Evolutionary conservation across 37 sponge, comb jelly and placozoan genomes (phyloP), one percentile per base, ranked within the genome.

Genomic region (Spongia lamella): DNA sequence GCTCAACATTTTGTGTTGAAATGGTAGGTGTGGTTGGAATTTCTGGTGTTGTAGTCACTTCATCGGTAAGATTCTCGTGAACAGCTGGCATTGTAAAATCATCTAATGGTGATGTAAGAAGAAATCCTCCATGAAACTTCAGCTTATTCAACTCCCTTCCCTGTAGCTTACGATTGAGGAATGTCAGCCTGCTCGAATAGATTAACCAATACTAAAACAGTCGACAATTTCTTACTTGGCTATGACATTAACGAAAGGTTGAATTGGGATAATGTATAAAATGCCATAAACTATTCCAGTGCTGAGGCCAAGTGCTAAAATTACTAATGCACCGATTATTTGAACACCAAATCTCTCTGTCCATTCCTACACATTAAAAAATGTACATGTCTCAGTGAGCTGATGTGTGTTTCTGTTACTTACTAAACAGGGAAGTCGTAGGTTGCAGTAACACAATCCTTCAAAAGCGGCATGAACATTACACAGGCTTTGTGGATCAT

Each of bases 401-500:
- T 43, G 35, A 24, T 4, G 0, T 11, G 15, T 27, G 2, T 30
- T 22, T 38, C 19, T 24, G 52, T 64, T 21, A 5, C 78, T 76
- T 36, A 92, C 92, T 61, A 90, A 50, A 20, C 24, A 47, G 32
- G 95, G 95, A 2, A 94, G 70, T 29, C 79, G 68, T 7, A 94
- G 61, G 0, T 63, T 11, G 64, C 95, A 94, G 35, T 73, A 90
- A 35, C 92, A 83, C 21, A 88, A 65, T 36, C 89, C 88, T 64
- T 90, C 95, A 70, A 81, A 94, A 21, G 91, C 67, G 53, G 81
- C 90, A 38, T 90, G 89, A 47, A 94, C 83, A 36, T 83, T 71
- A 37, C 89, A 88, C 40, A 31, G 21, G n/a, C 51, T 62, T 30
- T 80, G 22, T 7, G 85, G 61, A 6, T 17, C 38, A 35, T 6